phyloP scores from a whole-genome alignment of 2,113 vertebrate species.

The Marmota monax region DNA sequence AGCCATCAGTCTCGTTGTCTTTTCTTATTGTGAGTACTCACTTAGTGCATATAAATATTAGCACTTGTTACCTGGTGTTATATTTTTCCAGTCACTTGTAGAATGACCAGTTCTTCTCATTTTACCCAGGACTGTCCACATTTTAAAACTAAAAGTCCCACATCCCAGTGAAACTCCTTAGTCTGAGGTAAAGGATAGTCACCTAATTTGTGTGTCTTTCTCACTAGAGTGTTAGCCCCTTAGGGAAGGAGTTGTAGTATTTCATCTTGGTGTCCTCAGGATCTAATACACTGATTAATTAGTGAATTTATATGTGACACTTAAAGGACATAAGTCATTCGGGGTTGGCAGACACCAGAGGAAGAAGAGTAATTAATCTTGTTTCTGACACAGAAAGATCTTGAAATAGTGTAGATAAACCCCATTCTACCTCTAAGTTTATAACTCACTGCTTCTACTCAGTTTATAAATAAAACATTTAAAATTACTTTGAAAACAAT shows the following conservation, averaged over 20 bases:
- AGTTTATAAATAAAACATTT: slow-evolving; percentile 4
- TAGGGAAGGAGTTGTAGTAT: background rate
- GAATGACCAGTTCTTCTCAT: background rate
- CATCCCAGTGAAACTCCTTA: background rate
- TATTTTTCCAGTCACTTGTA: background rate
- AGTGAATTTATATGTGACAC: background rate
- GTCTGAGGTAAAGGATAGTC: background rate
- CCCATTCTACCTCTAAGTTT: background rate
- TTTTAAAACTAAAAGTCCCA: background rate
- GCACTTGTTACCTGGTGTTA: background rate
- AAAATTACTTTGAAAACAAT: background rate
- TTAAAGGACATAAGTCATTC: background rate
- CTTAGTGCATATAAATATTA: background rate
- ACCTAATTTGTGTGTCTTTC: background rate
- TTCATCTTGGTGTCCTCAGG: background rate
- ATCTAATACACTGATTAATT: background rate
- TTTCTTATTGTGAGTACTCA: background rate
- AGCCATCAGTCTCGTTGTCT: background rate
- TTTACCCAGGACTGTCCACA: background rate
- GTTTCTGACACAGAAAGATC: slow-evolving; percentile 20
- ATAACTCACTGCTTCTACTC: background rate
- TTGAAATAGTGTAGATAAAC: background rate
- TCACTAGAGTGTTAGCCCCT: background rate
- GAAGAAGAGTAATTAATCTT: background rate
- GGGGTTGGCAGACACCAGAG: background rate